Base-by-base conservation (phyloP, 2,797 vertebrate species). In the Chromobotia macracanthus region DNA sequence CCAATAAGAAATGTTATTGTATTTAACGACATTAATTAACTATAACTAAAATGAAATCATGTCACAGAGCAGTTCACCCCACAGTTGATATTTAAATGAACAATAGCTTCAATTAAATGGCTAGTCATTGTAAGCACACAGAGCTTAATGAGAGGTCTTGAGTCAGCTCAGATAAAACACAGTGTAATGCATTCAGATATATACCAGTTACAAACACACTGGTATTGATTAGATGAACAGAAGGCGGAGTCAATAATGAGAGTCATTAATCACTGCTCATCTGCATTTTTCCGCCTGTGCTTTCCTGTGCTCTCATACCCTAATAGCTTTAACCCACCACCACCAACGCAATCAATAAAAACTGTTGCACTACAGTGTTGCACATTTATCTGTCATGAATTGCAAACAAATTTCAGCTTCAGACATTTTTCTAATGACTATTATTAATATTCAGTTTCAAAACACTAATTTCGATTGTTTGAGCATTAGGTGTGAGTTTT, bases 391-490 rank as follows among this genome's bases (percentile, higher is more conserved):
- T 69, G 23, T 23, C n/a, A 38, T 44, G 8, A 65, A 83, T 13
- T 5, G 11, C 50, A 51, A 72, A 25, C 28, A 71, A 9, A 56
- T 38, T 64, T 68, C n/a, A 66, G n/a, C 38, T 19, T 56, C 6
- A 66, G 35, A n/a, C 25, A 19, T 16, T 18, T 11, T 2, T 3
- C 31, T 35, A 35, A 35, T 35, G 31, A 28, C 44, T 12, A 68
- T 81, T 64, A 55, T 21, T 56, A 38, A 65, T 56, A 64, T 44
- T 75, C 69, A 64, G n/a, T n/a, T n/a, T n/a, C n/a, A 78, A 71
- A 74, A 56, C 19, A 16, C 75, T 83, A 82, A 80, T n/a, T 81
- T 76, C 76, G 53, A 64, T 69, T 76, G 67, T 81, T 72, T 68
- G 80, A 81, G 8, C 19, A 13, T 56, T 83, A 66, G 76, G 44